Base-by-base conservation (phyloP, 1,140 invertebrate species). In the Drosophila sulfurigaster region DNA sequence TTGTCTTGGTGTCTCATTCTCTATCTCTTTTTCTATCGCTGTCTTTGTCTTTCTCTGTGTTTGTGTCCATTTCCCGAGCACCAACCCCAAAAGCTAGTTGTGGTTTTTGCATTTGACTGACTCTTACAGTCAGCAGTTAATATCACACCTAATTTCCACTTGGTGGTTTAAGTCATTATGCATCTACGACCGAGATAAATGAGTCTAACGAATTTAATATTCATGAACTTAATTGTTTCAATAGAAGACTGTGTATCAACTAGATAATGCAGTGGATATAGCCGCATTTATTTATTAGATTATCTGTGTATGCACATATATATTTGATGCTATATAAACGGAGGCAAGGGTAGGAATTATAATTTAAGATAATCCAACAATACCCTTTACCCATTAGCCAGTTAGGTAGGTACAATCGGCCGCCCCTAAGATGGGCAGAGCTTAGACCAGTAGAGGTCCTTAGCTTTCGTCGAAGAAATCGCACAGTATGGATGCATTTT, bases 71-170 rank as follows among this genome's bases (percentile, higher is more conserved):
- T 20, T 15, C 10, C 10, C 6, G 41, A 16, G 7, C 35, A 38
- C 58, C 13, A 11, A 32, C 28, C 38, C 64, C 11, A 56, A 57
- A 46, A 62, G n/a, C 58, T 30, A 60, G 35, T 49, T 64, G 59
- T 28, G 68, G 68, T 57, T 70, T 70, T 63, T 64, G 13, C 60
- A 64, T 64, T 64, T 56, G 41, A 49, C 51, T 57, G 41, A 71
- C 41, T 71, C 30, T 35, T n/a, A 48, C n/a, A 20, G 15, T 30
- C 16, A 15, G 10, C 16, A 64, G 41, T 49, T 56, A n/a, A 35
- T 64, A 13, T 52, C 4, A 25, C 10, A 30, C 46, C 57, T 35
- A 35, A 20, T 35, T 25, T 54, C 1, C 32, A 25, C 38, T 64
- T 28, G 28, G 59, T 49, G 63, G 41, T 25, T 28, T 5, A 56